Evolutionary conservation across 2,113 vertebrate genomes (phyloP), one percentile per base, ranked within the genome.

Genomic region (Tautogolabrus adspersus): DNA sequence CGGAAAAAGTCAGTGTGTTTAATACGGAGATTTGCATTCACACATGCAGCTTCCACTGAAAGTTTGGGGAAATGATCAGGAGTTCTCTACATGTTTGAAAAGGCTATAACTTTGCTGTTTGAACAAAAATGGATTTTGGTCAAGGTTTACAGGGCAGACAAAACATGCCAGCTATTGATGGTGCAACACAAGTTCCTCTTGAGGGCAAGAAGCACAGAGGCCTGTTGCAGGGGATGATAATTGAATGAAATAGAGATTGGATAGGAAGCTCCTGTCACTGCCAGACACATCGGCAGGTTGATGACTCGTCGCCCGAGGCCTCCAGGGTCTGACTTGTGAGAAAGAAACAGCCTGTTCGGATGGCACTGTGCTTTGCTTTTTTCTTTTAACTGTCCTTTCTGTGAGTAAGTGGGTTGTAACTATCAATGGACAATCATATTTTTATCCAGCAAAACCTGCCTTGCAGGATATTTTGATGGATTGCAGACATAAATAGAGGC

Each of bases 231-330:
- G 56, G 68, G 46, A 85, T 82, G 87, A 88, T 90, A 89, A 92
- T 84, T 90, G 85, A 89, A 92, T 91, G 88, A 91, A 93, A 89
- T 87, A 87, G 87, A 92, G 91, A 91, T 89, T 87, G 86, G 83
- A 88, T 85, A 76, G 87, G 88, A 91, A 83, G 87, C 86, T 86
- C 73, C 87, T 87, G 88, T 91, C 87, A 86, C 83, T 89, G 85
- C 85, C 85, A 89, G 87, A 89, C 84, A 88, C 86, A 87, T 87
- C 66, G 56, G 71, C 83, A 82, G 90, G 88, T 89, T 87, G 88
- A 90, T 75, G 90, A 82, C 81, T 85, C 52, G 68, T 64, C 70
- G 52, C 82, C 64, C 52, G 22, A 2, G 83, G 73, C 63, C 80
- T 79, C 64, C 57, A 6, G 71, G 88, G 81, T 79, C 72, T 63